Evolutionary conservation across 1,140 invertebrate genomes (phyloP).

Genomic region (Carcinoscorpius rotundicauda): DNA sequence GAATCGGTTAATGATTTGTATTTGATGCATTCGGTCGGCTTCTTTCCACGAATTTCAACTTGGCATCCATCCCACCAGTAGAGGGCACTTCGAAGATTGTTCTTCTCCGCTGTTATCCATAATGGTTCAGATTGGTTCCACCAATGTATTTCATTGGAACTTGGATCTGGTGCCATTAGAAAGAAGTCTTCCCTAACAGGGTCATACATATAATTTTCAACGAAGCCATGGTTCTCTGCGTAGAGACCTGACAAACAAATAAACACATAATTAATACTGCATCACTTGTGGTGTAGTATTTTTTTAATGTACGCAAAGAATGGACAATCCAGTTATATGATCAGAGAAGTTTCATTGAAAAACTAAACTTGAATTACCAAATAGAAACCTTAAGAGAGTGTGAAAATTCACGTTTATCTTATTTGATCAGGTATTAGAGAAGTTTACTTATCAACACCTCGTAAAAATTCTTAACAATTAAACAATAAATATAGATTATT

Average conservation of each 20-base stretch:
- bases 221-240: slow-evolving; percentile 29
- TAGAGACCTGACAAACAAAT: slow-evolving; percentile 25
- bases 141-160: slow-evolving; percentile 26
- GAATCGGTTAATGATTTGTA: slow-evolving; percentile 17
- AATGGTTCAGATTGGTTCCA: slow-evolving; percentile 30
- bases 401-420: no score
- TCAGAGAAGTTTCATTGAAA: no score
- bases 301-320: no score
- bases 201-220: slow-evolving; percentile 33
- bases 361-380: no score
- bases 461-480: no score
- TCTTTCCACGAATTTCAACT: slow-evolving; percentile 25
- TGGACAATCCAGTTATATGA: no score
- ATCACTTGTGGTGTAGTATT: no score
- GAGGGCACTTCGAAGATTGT: slow-evolving; percentile 26
- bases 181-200: slow-evolving; percentile 25
- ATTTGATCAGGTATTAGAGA: no score
- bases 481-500: no score
- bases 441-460: no score
- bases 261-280: no score
- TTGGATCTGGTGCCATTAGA: slow-evolving; percentile 26
- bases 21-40: slow-evolving; percentile 26
- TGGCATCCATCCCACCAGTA: slow-evolving; percentile 33
- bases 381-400: no score
- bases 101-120: slow-evolving; percentile 29